Percentiles rank a stretch among this genome's conserved stretches.
Evolutionary conservation across 2,113 vertebrate species (phyloP).

Genomic region (Nesogale talazaci): DNA sequence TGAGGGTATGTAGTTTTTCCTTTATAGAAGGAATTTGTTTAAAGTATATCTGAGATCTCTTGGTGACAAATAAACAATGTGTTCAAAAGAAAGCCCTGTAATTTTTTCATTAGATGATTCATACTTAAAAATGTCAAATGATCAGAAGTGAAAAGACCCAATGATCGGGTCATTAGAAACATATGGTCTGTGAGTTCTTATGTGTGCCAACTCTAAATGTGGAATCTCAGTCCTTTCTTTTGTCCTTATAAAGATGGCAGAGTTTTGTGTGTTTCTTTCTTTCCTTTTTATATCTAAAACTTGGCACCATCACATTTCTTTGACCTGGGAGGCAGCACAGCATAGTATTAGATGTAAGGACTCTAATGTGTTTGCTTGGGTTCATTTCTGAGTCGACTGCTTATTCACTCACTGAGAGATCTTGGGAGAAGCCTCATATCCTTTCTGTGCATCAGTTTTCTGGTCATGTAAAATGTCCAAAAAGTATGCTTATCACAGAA

Average conservation of each 20-base stretch:
- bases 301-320: background rate
- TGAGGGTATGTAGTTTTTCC: slow-evolving; percentile 75
- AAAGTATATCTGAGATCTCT: slow-evolving; percentile 78
- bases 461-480: background rate
- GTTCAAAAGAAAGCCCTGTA: slow-evolving; percentile 79
- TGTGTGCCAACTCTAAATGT: slow-evolving; percentile 68
- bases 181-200: slow-evolving; percentile 73
- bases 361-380: background rate
- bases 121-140: slow-evolving; percentile 81
- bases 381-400: background rate
- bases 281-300: slow-evolving; percentile 8
- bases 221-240: slow-evolving; percentile 63
- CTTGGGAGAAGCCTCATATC: background rate
- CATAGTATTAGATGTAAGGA: background rate
- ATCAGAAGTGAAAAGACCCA: slow-evolving; percentile 75
- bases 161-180: slow-evolving; percentile 79
- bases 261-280: slow-evolving; percentile 9
- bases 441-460: background rate
- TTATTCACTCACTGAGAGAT: background rate
- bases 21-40: slow-evolving; percentile 79
- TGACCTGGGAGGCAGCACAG: background rate
- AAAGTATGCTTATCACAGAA: background rate
- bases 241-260: slow-evolving; percentile 67
- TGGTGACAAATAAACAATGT: slow-evolving; percentile 83
- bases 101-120: slow-evolving; percentile 83